Evolutionary conservation across 1,140 invertebrate genomes (phyloP).

Genomic region (Nephila pilipes): DNA sequence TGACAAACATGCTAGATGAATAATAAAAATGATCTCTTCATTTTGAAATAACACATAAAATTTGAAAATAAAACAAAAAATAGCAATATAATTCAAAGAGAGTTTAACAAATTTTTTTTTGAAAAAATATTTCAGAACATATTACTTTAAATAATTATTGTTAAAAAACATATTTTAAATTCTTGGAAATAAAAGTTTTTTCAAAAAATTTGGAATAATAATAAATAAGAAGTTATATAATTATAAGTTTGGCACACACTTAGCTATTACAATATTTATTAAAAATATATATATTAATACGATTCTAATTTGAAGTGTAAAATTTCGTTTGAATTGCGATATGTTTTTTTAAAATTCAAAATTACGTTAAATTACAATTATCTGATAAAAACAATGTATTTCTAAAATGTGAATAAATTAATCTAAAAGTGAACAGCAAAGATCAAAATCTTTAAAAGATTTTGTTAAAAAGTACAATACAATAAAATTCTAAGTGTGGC

Average conservation of each 20-base stretch:
- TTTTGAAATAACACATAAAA: background rate
- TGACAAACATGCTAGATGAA: background rate
- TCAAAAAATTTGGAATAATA: no score
- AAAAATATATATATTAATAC: background rate
- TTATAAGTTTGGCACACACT: conserved; percentile 4
- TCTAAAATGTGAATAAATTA: no score
- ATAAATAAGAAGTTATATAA: background rate
- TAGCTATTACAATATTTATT: background rate
- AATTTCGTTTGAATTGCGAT: background rate
- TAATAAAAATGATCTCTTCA: background rate
- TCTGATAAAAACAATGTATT: background rate
- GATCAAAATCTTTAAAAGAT: no score
- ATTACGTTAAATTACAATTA: background rate
- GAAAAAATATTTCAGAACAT: no score
- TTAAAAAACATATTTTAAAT: no score
- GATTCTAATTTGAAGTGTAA: background rate
- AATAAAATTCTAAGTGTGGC: background rate
- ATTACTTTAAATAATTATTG: no score
- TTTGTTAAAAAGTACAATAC: background rate
- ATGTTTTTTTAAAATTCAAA: no score
- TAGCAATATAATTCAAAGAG: background rate
- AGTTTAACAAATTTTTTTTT: no score
- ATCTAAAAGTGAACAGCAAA: no score
- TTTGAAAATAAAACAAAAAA: background rate
- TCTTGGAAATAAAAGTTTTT: no score